Evolutionary conservation across 2,797 vertebrate species (phyloP).

Genomic region (Naso thynnoides): DNA sequence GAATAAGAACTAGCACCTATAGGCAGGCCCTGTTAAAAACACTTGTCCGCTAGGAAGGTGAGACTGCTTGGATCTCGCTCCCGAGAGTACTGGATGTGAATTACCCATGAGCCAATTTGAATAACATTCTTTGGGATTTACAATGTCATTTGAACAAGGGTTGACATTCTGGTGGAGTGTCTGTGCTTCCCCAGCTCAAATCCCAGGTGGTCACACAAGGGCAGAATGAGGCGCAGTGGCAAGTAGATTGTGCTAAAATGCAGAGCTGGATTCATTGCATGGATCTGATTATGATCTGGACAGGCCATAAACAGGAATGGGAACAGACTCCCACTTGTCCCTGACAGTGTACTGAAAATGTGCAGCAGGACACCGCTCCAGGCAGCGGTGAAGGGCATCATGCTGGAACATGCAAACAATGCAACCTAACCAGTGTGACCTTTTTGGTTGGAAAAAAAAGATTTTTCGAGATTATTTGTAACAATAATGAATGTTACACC

Average conservation of each 20-base stretch:
- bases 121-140: slow-evolving; percentile 76
- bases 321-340: slow-evolving; percentile 61
- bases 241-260: slow-evolving; percentile 74
- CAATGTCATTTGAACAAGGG: slow-evolving; percentile 73
- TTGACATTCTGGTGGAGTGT: slow-evolving; percentile 68
- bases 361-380: slow-evolving; percentile 33
- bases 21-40: slow-evolving; percentile 37
- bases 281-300: slow-evolving; percentile 81
- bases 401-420: slow-evolving; percentile 26
- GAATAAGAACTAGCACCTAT: slow-evolving; percentile 46
- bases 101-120: slow-evolving; percentile 79
- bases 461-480: slow-evolving; percentile 50
- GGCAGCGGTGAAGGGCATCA: slow-evolving; percentile 66
- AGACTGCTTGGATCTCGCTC: slow-evolving; percentile 58
- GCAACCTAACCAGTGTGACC: slow-evolving; percentile 66
- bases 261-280: slow-evolving; percentile 68
- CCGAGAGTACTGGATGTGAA: slow-evolving; percentile 65
- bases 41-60: slow-evolving; percentile 63
- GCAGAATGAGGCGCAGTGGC: slow-evolving; percentile 52
- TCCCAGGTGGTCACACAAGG: slow-evolving; percentile 74
- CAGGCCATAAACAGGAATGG: slow-evolving; percentile 70
- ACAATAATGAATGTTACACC: slow-evolving; percentile 12
- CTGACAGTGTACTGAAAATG: slow-evolving; percentile 50
- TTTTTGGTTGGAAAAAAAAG: slow-evolving; percentile 36
- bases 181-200: slow-evolving; percentile 55